phyloP scores from a whole-genome alignment of 2,888 invertebrate species.

The Seira ritae region DNA sequence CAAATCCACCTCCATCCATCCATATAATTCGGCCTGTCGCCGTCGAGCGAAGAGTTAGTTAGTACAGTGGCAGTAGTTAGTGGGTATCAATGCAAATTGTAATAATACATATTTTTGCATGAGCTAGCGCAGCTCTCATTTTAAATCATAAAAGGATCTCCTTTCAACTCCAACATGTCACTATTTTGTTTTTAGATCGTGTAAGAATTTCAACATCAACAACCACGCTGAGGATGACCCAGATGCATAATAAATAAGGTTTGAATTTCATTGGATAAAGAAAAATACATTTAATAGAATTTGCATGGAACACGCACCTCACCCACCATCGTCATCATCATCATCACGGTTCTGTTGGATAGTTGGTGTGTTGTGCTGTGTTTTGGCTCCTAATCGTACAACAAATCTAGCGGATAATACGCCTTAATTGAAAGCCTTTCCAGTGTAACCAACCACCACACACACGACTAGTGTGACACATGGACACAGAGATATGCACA shows the following conservation, averaged over 20 bases:
- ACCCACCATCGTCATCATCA: background rate
- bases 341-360: no score
- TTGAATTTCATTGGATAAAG: conserved; percentile 32
- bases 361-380: no score
- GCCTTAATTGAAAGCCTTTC: conserved; percentile 31
- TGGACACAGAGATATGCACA: no score
- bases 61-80: background rate
- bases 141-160: background rate
- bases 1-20: no score
- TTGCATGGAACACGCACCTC: conserved; percentile 49
- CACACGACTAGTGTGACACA: no score
- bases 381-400: conserved; percentile 30
- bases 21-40: no score
- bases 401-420: conserved; percentile 42
- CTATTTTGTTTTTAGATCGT: background rate
- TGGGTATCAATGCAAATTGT: no score
- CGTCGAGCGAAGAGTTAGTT: no score
- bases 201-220: background rate
- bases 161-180: background rate
- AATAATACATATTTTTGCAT: background rate
- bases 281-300: conserved; percentile 47
- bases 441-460: no score
- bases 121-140: background rate
- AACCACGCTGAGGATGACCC: conserved; percentile 30
- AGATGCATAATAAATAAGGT: conserved; percentile 57